Evolutionary conservation across 1,140 invertebrate species (phyloP), one percentile per base, ranked within the genome.

Genomic region (Propsilocerus akamusi): DNA sequence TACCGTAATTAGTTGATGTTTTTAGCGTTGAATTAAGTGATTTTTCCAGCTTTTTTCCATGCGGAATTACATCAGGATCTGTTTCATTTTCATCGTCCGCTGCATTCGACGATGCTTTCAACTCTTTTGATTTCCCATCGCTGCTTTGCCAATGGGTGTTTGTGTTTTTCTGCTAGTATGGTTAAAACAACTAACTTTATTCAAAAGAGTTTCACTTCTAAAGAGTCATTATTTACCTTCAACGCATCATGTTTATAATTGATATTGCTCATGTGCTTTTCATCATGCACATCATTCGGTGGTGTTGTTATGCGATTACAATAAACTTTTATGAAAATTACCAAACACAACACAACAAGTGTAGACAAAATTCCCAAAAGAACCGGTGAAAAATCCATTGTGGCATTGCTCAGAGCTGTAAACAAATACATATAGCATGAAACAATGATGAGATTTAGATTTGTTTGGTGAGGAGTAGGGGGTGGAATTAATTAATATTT

Each of bases 21-120:
- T 26, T 26, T n/a, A 47, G 37, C 17, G 23, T 48, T 8, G 46
- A 5, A 51, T 17, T 41, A 46, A 48, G 48, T 51, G 47, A 4
- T 23, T 51, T 32, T 25, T 46, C 12, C 41, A 47, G 32, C 26
- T 47, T 25, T 26, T 47, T 47, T 25, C 46, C 46, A 25, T 25
- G 25, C 52, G 78, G 80, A 59, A 82, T 82, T 30, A 81, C 72
- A 64, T 82, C 78, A 17, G 79, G 78, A 68, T 82, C 78, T 59
- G 75, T 74, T 64, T 80, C 77, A 54, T 80, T 73, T 48, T 65
- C 63, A 55, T 57, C 55, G 7, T 30, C 49, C 10, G 47, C 8
- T 1, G 50, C 24, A 46, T 51, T 50, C 5, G 12, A 7, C 26
- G 47, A 57, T 57, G 63, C 57, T 57, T 65, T 65, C 25, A 37